Conservation (phyloP, 2,797 vertebrate genomes). For the Sebastes taczanowskii region DNA sequence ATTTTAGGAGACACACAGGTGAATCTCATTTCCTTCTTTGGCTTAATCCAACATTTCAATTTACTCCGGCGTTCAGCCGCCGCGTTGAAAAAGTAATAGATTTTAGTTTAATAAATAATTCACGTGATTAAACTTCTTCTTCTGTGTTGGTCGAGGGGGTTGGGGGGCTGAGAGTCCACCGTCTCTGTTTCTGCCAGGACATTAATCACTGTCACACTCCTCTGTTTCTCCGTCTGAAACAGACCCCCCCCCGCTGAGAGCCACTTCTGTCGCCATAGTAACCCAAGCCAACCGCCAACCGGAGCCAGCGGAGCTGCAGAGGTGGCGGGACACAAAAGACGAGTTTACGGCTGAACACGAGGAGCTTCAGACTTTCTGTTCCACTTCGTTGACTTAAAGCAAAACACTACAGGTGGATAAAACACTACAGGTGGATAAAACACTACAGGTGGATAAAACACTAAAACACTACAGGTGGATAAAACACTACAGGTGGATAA, state of each 20-base stretch:
- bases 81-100: constrained; percentile 51
- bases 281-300: constrained; percentile 63
- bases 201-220: constrained; percentile 84
- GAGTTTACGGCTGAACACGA: too few relatives aligned
- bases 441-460: too few relatives aligned
- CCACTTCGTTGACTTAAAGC: too few relatives aligned
- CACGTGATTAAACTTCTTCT: constrained; percentile 59
- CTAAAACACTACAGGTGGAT: too few relatives aligned
- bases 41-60: constrained; percentile 65
- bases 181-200: constrained; percentile 73
- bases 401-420: too few relatives aligned
- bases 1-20: constrained; percentile 49
- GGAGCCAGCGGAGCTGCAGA: constrained; percentile 37
- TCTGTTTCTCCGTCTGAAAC: constrained; percentile 64
- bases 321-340: constrained; percentile 1
- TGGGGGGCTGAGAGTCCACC: constrained; percentile 43
- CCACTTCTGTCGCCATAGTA: constrained; percentile 78
- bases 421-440: too few relatives aligned
- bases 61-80: constrained; percentile 37
- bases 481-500: too few relatives aligned
- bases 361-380: too few relatives aligned
- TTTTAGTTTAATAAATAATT: constrained; percentile 70
- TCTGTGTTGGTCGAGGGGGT: neutral
- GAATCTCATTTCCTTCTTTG: constrained; percentile 65
- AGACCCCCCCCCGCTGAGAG: constrained; percentile 63